Percentiles rank a stretch among this genome's conserved stretches.
phyloP scores from a whole-genome alignment of 1,140 invertebrate species.

The Bombus picipes region DNA sequence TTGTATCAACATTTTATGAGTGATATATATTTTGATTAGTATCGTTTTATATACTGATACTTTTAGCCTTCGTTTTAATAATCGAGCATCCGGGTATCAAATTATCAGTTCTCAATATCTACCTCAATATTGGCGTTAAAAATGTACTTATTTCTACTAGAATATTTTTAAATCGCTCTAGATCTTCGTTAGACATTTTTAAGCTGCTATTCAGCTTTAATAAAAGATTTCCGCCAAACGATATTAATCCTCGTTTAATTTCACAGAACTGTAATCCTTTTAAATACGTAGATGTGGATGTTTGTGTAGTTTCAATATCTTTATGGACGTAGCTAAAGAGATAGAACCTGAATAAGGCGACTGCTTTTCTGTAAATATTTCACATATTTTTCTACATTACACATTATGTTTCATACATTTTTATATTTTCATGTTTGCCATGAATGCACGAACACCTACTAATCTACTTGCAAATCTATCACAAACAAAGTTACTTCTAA shows the following conservation, averaged over 20 bases:
- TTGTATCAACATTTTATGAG: neutral
- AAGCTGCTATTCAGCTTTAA: neutral
- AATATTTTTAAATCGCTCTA: neutral
- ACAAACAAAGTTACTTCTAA: neutral
- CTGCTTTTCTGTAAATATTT: too few species aligned
- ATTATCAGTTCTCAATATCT: too few species aligned
- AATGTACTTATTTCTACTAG: neutral
- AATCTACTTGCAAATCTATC: neutral
- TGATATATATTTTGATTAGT: too few species aligned
- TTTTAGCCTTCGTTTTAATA: too few species aligned
- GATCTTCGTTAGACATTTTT: neutral
- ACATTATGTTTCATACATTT: too few species aligned
- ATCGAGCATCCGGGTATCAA: too few species aligned
- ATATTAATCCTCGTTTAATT: neutral
- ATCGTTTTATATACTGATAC: too few species aligned
- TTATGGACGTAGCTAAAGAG: neutral
- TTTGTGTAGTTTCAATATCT: neutral
- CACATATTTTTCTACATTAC: too few species aligned
- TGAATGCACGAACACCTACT: neutral
- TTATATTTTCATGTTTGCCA: neutral
- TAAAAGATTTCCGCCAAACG: neutral
- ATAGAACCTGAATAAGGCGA: neutral
- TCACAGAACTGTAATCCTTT: neutral
- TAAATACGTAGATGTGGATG: neutral
- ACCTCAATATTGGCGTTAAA: neutral